Percentiles rank a stretch among this genome's conserved stretches.
Conservation (phyloP, 2,113 vertebrate species). For the Sturnira hondurensis region DNA sequence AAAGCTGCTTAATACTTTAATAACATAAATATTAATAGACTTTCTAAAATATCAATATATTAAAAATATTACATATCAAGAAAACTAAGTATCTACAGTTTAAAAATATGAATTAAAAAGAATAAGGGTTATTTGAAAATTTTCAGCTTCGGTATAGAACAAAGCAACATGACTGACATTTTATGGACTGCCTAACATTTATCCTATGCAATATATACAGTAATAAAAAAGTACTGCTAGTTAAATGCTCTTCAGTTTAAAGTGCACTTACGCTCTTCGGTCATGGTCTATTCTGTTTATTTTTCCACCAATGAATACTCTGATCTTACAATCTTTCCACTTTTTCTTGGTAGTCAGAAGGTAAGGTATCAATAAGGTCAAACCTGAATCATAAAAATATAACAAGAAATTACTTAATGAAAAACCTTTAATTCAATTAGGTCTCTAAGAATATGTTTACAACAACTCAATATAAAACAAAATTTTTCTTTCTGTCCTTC, state of each 20-base stretch:
- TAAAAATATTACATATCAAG: background rate
- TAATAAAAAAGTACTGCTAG: background rate
- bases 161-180: background rate
- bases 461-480: background rate
- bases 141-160: background rate
- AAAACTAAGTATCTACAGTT: slow-evolving; percentile 2
- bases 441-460: background rate
- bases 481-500: background rate
- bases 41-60: slow-evolving; percentile 17
- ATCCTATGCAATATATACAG: background rate
- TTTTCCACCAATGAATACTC: slow-evolving; percentile 89
- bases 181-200: slow-evolving; percentile 6
- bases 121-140: background rate
- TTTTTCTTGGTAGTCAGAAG: slow-evolving; percentile 93
- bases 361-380: slow-evolving; percentile 96
- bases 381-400: slow-evolving; percentile 80
- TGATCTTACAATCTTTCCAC: slow-evolving; percentile 87
- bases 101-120: background rate
- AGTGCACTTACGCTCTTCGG: slow-evolving; percentile 92
- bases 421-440: background rate
- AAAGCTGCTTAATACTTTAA: background rate
- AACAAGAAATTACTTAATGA: background rate
- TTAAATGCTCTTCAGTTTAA: slow-evolving; percentile 20
- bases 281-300: slow-evolving; percentile 99
- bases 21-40: background rate